phyloP scores from a whole-genome alignment of 2,113 vertebrate species.

The Acrocephalus kingi region DNA sequence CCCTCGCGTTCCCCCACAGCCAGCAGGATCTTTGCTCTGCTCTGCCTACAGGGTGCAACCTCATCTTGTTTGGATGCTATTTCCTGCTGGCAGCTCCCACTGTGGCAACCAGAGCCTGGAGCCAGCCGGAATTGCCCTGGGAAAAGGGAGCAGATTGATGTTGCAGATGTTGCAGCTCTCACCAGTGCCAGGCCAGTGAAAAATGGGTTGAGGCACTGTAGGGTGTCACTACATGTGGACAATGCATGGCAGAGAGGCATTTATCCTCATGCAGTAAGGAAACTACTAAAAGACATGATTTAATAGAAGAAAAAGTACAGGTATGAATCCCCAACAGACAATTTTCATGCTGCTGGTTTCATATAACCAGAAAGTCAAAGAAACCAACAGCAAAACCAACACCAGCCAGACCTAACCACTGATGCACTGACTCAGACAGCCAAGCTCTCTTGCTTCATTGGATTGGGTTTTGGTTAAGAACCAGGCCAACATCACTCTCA shows the following conservation, averaged over 20 bases:
- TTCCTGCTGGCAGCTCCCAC: background rate
- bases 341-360: background rate
- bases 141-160: background rate
- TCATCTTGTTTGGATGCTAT: background rate
- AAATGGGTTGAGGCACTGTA: background rate
- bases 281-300: background rate
- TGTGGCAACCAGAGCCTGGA: accelerated
- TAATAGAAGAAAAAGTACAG: background rate
- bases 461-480: background rate
- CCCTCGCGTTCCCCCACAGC: background rate
- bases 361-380: background rate
- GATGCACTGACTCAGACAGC: background rate
- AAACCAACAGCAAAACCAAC: background rate
- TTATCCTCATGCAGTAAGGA: background rate
- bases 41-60: background rate
- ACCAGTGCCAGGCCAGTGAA: background rate
- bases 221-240: background rate
- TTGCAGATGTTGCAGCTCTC: background rate
- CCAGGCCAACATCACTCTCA: background rate
- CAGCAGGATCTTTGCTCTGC: background rate
- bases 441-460: background rate
- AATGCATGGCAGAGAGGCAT: background rate
- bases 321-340: background rate
- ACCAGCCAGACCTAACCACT: background rate
- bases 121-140: background rate